A percentile compares a stretch with the other conserved stretches of the same genome.
These are phyloP conservation scores for Rhagophthalmus giganteus DNA, from an alignment of 2,888 invertebrate species.

Conservation along the genomic window DNA sequence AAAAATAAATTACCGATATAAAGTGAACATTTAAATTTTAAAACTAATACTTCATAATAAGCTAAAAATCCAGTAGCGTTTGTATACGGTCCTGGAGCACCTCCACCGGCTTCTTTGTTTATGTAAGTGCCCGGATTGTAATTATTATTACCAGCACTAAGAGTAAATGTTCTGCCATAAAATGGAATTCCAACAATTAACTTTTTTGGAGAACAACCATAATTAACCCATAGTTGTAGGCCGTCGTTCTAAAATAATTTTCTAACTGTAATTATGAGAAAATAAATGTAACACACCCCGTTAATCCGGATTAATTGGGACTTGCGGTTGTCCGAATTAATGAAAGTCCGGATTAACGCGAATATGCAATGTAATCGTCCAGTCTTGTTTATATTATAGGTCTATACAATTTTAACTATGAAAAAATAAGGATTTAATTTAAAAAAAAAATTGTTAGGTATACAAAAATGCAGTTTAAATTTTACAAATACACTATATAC, in stretches of 20 bases:
- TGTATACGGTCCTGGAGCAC: constrained; percentile 81
- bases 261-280: too few relatives aligned
- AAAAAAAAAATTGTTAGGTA: too few relatives aligned
- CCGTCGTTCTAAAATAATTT: constrained; percentile 81
- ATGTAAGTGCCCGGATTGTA: constrained; percentile 84
- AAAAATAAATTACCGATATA: constrained; percentile 24
- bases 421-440: too few relatives aligned
- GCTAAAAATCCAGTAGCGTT: constrained; percentile 85
- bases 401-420: too few relatives aligned
- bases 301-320: too few relatives aligned
- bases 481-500: too few relatives aligned
- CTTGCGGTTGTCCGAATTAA: too few relatives aligned
- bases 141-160: constrained; percentile 80
- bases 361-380: too few relatives aligned
- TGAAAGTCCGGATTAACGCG: too few relatives aligned
- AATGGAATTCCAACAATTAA: constrained; percentile 87
- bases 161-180: constrained; percentile 83
- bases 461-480: too few relatives aligned
- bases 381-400: too few relatives aligned
- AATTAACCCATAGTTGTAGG: constrained; percentile 82
- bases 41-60: constrained; percentile 72
- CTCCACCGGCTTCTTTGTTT: constrained; percentile 89
- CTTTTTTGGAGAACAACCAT: constrained; percentile 85
- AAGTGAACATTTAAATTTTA: not conserved
- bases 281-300: too few relatives aligned